Conservation (phyloP, 2,113 vertebrate species). For the Macaca mulatta region DNA sequence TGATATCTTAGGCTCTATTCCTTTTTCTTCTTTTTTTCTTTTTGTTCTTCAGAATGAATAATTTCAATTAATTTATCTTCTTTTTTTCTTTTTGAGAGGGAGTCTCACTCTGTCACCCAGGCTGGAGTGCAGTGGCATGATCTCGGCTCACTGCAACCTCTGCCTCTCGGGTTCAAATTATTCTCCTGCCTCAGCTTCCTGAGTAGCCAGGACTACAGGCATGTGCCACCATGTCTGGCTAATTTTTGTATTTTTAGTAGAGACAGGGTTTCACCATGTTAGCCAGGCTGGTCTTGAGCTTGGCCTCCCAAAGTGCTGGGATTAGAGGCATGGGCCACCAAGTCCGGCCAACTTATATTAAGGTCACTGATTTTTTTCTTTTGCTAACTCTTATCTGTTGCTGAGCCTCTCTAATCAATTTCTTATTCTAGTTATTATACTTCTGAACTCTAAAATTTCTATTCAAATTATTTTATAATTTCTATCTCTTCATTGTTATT, state of each 20-base stretch:
- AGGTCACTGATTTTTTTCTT: background rate
- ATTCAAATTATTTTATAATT: background rate
- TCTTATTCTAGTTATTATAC: background rate
- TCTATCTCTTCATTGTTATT: background rate
- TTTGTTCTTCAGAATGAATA: background rate
- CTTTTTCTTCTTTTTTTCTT: background rate
- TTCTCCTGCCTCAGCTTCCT: too few relatives aligned
- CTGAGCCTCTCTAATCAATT: background rate
- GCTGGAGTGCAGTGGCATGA: too few relatives aligned
- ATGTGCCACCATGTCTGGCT: too few relatives aligned
- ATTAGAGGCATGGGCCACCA: too few relatives aligned
- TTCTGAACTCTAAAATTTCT: constrained; percentile 6
- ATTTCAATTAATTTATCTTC: background rate
- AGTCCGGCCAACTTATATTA: background rate
- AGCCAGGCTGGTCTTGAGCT: too few relatives aligned
- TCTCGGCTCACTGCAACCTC: too few relatives aligned
- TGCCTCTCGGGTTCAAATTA: too few relatives aligned
- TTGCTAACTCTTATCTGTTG: background rate
- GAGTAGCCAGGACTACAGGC: too few relatives aligned
- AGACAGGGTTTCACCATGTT: too few relatives aligned
- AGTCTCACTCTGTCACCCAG: too few relatives aligned
- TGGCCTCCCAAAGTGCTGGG: too few relatives aligned
- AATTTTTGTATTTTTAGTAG: too few relatives aligned
- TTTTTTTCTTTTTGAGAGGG: background rate
- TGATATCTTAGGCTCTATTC: background rate